Percentiles rank a stretch among this genome's conserved stretches.
phyloP scores from a whole-genome alignment of 2,797 vertebrate species.

The Sphenopsis melanotis region DNA sequence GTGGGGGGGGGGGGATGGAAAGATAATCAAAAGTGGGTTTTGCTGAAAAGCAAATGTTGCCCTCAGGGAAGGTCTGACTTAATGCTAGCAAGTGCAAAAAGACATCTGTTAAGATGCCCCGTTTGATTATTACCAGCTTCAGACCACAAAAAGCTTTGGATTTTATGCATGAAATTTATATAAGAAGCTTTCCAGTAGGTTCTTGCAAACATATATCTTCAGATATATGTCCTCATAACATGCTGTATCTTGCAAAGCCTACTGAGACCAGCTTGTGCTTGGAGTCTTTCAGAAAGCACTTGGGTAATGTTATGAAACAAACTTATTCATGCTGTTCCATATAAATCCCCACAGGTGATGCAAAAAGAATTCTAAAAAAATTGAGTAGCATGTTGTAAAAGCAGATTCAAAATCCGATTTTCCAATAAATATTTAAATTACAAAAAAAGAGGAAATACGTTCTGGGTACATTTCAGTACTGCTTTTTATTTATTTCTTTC shows the following conservation, averaged over 20 bases:
- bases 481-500: not conserved
- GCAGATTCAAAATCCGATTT: rapidly evolving
- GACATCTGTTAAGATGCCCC: not conserved
- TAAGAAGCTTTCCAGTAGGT: not conserved
- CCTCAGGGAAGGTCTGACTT: not conserved
- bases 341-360: not conserved
- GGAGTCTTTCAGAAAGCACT: not conserved
- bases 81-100: not conserved
- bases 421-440: not conserved
- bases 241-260: rapidly evolving
- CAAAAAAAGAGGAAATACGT: rapidly evolving
- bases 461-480: not conserved
- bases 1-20: not conserved
- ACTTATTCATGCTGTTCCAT: not conserved
- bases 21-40: not conserved
- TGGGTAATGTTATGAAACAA: not conserved
- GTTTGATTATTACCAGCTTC: not conserved
- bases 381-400: not conserved
- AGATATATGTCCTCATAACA: not conserved
- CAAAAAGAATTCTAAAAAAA: not conserved
- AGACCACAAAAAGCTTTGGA: not conserved
- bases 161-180: not conserved
- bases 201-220: not conserved
- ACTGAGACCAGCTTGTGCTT: not conserved
- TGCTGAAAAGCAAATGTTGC: not conserved